These are phyloP conservation scores for Coreius guichenoti DNA, from an alignment of 2,797 vertebrate species.

Conservation along the genomic window DNA sequence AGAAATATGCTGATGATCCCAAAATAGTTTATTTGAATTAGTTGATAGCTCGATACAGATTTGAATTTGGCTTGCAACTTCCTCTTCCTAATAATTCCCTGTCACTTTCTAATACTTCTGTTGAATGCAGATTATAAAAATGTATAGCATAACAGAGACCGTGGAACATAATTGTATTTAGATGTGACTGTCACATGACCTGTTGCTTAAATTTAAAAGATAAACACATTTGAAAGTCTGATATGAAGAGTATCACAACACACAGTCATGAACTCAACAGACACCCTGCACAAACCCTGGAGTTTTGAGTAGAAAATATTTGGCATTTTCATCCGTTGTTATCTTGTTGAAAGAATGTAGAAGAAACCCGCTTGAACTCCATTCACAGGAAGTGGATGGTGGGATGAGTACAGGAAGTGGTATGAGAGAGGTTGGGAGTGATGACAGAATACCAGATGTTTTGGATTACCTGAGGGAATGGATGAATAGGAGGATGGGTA, in stretches of 20 bases:
- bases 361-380: background rate
- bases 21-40: background rate
- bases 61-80: background rate
- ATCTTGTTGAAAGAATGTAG: constrained; percentile 1
- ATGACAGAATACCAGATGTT: constrained; percentile 7
- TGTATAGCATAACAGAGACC: background rate
- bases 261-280: background rate
- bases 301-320: background rate
- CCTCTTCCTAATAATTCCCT: too few species aligned
- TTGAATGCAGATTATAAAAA: too few species aligned
- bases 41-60: background rate
- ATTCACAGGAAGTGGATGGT: constrained; percentile 26
- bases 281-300: background rate
- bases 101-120: too few species aligned
- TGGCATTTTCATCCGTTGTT: background rate
- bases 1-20: background rate
- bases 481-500: background rate
- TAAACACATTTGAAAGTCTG: background rate
- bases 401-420: constrained; percentile 16
- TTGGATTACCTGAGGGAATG: background rate
- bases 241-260: background rate
- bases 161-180: background rate
- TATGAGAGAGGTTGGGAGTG: background rate
- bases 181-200: background rate
- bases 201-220: constrained; percentile 21